phyloP scores from a whole-genome alignment of 2,797 vertebrate species.

The Urosaurus nigricauda region DNA sequence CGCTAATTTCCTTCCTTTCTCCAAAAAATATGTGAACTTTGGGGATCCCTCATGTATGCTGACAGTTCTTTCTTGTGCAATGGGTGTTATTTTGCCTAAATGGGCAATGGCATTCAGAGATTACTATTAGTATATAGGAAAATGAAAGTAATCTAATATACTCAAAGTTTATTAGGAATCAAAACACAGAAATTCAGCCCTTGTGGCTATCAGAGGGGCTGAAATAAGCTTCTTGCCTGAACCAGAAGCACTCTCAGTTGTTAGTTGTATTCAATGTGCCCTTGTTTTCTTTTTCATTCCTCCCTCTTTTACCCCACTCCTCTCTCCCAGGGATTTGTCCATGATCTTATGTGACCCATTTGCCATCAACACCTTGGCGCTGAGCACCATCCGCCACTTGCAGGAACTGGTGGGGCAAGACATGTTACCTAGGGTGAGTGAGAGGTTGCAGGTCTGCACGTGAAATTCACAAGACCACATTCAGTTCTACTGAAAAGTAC shows the following conservation, averaged over 20 bases:
- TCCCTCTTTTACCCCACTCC: not conserved
- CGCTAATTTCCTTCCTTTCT: no score
- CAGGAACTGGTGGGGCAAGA: slow-evolving; percentile 97
- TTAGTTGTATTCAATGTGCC: not conserved
- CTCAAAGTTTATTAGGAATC: not conserved
- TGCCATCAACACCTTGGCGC: slow-evolving; percentile 93
- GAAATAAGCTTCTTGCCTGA: not conserved
- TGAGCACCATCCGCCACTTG: slow-evolving; percentile 94
- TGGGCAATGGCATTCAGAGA: not conserved
- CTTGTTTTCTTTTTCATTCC: not conserved
- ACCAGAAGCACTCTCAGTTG: not conserved
- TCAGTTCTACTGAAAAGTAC: not conserved
- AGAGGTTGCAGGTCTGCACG: accelerated
- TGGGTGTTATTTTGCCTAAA: not conserved
- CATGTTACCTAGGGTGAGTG: slow-evolving; percentile 91
- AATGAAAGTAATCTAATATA: not conserved
- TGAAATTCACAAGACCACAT: no score
- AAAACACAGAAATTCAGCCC: not conserved
- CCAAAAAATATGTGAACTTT: no score
- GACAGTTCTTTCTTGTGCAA: not conserved
- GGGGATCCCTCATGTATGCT: not conserved
- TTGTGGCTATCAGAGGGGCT: not conserved
- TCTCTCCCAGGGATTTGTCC: slow-evolving; percentile 88
- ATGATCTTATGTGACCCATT: slow-evolving; percentile 99
- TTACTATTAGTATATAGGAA: not conserved